These are phyloP conservation scores for Artibeus jamaicensis DNA, from an alignment of 2,797 vertebrate species.

Conservation along the genomic window DNA sequence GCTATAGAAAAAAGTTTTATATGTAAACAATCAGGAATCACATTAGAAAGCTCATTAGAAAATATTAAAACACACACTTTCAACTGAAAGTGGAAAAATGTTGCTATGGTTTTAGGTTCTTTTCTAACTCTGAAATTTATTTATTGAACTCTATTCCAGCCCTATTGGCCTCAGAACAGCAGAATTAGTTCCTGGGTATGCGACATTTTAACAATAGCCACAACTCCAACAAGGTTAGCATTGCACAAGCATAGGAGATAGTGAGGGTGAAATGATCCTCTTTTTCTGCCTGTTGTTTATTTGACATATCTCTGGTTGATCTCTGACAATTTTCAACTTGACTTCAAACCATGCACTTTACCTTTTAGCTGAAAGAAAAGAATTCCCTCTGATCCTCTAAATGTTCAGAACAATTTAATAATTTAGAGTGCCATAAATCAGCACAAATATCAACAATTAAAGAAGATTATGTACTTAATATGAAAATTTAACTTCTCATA, in stretches of 20 bases:
- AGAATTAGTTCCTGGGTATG: background rate
- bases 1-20: background rate
- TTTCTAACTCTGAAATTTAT: background rate
- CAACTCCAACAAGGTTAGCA: background rate
- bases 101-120: background rate
- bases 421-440: background rate
- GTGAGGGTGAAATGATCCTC: background rate
- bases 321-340: background rate
- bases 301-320: background rate
- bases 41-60: background rate
- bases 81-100: background rate
- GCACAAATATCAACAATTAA: background rate
- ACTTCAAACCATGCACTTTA: background rate
- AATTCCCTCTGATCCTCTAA: background rate
- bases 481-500: background rate
- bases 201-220: constrained; percentile 5
- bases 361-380: background rate
- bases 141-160: background rate
- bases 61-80: background rate
- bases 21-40: background rate
- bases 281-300: background rate
- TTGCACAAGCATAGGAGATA: background rate
- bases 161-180: background rate
- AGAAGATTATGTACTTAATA: background rate
- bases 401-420: background rate